Conservation (phyloP, 1,140 invertebrate species). For the Rhizoglyphus robini region DNA sequence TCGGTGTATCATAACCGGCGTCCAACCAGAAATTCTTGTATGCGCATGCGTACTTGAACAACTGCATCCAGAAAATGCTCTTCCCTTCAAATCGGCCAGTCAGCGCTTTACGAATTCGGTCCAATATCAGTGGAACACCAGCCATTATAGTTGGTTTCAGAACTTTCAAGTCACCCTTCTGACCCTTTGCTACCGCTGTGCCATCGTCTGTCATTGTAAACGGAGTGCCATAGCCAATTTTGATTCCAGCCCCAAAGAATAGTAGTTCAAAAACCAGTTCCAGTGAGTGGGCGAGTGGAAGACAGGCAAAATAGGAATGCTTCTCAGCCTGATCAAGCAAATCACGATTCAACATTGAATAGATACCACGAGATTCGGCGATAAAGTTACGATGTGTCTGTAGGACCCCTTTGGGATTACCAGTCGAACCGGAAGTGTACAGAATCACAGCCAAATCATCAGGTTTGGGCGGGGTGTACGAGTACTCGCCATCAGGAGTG, state of each 20-base stretch:
- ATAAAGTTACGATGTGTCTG: constrained; percentile 26
- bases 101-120: constrained; percentile 90
- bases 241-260: constrained; percentile 8
- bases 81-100: constrained; percentile 79
- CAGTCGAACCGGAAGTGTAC: constrained; percentile 67
- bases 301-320: constrained; percentile 28
- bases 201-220: constrained; percentile 34
- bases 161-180: constrained; percentile 65
- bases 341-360: not conserved
- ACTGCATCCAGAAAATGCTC: constrained; percentile 52
- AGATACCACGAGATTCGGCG: not conserved
- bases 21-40: constrained; percentile 62
- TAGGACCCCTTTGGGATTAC: constrained; percentile 21
- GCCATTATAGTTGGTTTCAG: constrained; percentile 84
- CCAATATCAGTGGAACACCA: constrained; percentile 85
- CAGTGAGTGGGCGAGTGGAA: constrained; percentile 31
- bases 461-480: not conserved
- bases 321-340: not conserved
- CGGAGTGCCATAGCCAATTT: constrained; percentile 32
- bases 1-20: constrained; percentile 34
- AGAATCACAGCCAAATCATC: constrained; percentile 77
- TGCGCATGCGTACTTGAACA: constrained; percentile 79
- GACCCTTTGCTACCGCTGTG: constrained; percentile 57
- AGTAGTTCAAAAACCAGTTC: constrained; percentile 24
- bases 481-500: constrained; percentile 36